Percentiles rank a stretch among this genome's conserved stretches.
These are phyloP conservation scores for Mus caroli DNA, from an alignment of 2,797 vertebrate genomes.

Conservation along the genomic window DNA sequence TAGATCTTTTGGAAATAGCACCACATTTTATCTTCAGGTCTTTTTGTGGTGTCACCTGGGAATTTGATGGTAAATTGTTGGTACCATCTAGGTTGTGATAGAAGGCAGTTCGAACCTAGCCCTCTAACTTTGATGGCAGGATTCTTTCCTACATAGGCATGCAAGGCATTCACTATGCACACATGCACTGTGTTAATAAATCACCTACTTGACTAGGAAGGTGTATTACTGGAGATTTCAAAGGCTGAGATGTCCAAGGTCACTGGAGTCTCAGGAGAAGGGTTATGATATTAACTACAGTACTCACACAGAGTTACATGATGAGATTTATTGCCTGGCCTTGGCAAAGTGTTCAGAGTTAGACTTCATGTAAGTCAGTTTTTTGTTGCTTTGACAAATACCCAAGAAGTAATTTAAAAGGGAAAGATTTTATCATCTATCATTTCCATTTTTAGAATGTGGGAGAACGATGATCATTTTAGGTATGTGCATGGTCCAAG, in stretches of 20 bases:
- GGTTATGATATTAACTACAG: neutral
- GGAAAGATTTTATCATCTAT: neutral
- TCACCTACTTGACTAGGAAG: neutral
- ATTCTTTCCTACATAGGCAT: neutral
- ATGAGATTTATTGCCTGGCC: neutral
- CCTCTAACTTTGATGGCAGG: neutral
- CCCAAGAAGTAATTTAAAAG: neutral
- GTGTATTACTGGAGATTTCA: neutral
- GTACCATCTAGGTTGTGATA: neutral
- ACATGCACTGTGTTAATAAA: neutral
- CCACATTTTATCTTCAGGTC: neutral
- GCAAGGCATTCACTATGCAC: neutral
- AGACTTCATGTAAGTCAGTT: neutral
- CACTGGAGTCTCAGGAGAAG: neutral
- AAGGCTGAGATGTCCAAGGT: neutral
- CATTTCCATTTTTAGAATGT: neutral
- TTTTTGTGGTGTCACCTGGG: neutral
- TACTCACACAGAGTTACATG: neutral
- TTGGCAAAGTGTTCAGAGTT: conserved; percentile 11
- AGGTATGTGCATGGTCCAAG: neutral
- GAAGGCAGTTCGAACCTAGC: neutral
- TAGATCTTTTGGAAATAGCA: neutral
- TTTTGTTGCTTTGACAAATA: conserved; percentile 7
- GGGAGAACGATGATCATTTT: neutral
- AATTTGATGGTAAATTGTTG: neutral